Evolutionary conservation across 2,888 invertebrate species (phyloP), one percentile per base, ranked within the genome.

Genomic region (Nemapogon koenigi): DNA sequence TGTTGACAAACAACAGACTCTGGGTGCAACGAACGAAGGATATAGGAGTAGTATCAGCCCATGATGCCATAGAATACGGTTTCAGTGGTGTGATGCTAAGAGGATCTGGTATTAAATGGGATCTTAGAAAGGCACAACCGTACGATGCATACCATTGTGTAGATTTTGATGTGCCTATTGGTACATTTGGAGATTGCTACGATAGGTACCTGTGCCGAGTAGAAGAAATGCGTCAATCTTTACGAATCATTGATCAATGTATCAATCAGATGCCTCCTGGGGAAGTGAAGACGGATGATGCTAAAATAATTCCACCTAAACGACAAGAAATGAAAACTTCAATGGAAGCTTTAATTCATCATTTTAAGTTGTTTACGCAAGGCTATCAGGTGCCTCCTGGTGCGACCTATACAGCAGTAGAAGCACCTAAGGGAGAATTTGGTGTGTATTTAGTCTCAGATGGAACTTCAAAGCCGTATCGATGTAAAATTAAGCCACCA

Each of bases 261-360:
- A 59, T 94, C 38, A 87, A 94, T 59, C 81, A 88, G 48, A 93
- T 95, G 86, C 94, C 94, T 0, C 59, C 69, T 15, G 93, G 92
- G 0, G 90, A 91, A 59, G 72, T 89, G 26, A 87, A 83, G 61
- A 82, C 85, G 0, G 94, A 95, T 54, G 92, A 95, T 64, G 80
- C 85, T 35, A 95, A 95, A 70, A 69, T 93, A 22, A 63, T 76
- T 10, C 84, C 91, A 3, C 94, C 94, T 2, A 81, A 68, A 25
- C 79, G 93, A 45, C 69, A 65, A 2, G 89, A 91, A 68, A 94
- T 95, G 94, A 94, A 94, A 75, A 85, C 82, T 3, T 83, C 83
- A 4, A 95, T 94, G 94, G 94, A 94, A 62, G 84, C 90, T 1
- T 67, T 94, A 30, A 94, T 94, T 52, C 93, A 94, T 62, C 94